phyloP scores from a whole-genome alignment of 1,140 invertebrate genomes.

The Diabrotica undecimpunctata region DNA sequence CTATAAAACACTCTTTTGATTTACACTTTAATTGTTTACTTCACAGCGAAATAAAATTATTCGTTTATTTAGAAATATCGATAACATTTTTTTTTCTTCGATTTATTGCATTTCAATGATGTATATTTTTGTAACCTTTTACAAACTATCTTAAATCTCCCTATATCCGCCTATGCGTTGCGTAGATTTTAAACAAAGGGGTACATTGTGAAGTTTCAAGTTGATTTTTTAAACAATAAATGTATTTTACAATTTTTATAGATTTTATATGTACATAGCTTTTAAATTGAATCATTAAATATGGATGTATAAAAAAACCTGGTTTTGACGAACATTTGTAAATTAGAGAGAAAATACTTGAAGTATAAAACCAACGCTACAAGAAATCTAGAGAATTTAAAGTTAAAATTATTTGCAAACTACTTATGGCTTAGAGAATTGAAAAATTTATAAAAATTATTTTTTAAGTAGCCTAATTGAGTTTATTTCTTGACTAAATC shows the following conservation, averaged over 20 bases:
- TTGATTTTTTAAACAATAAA: slow-evolving; percentile 3
- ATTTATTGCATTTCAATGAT: too few relatives aligned
- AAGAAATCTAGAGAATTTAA: background rate
- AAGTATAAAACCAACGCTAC: background rate
- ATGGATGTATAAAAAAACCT: background rate
- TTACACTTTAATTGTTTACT: too few relatives aligned
- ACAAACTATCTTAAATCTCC: background rate
- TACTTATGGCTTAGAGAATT: too few relatives aligned
- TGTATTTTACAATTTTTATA: background rate
- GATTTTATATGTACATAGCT: background rate
- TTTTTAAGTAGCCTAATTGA: too few relatives aligned
- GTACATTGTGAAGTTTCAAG: background rate
- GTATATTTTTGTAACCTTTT: too few relatives aligned
- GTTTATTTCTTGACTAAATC: too few relatives aligned
- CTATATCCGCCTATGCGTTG: background rate
- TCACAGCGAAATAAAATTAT: too few relatives aligned
- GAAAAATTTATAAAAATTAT: too few relatives aligned
- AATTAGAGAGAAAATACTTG: background rate
- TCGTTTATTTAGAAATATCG: too few relatives aligned
- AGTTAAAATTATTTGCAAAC: too few relatives aligned
- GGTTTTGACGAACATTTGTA: background rate
- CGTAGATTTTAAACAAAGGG: background rate
- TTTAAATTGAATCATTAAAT: background rate
- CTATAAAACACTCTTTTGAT: too few relatives aligned
- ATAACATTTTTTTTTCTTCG: too few relatives aligned